Conservation (phyloP, 2,797 vertebrate genomes). For the Chromis chromis region DNA sequence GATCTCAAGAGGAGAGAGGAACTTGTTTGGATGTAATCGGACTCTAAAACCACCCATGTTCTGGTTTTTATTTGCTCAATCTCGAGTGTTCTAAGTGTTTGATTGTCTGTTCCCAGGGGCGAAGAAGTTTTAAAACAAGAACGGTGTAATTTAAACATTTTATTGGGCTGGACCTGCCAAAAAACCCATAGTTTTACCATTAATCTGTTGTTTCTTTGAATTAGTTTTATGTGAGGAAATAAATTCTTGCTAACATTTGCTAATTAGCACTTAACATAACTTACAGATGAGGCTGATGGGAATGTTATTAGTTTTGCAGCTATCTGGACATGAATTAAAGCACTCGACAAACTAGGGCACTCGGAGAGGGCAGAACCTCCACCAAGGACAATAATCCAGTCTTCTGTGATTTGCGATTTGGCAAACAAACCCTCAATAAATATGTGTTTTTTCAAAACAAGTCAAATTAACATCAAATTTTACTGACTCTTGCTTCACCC, state of each 20-base stretch:
- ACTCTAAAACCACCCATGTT: constrained; percentile 49
- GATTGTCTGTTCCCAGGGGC: constrained; percentile 19
- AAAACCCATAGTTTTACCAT: background rate
- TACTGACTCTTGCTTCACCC: too few relatives aligned
- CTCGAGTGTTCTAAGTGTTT: constrained; percentile 4
- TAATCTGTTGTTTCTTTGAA: constrained; percentile 3
- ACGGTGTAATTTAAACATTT: constrained; percentile 10
- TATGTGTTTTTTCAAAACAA: too few relatives aligned
- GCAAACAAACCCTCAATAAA: too few relatives aligned
- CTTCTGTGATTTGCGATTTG: too few relatives aligned
- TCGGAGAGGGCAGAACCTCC: too few relatives aligned
- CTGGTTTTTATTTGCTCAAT: constrained; percentile 40
- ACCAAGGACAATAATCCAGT: too few relatives aligned
- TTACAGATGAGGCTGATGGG: too few relatives aligned
- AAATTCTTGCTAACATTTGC: background rate
- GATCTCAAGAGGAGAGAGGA: constrained; percentile 56
- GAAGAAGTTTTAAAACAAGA: constrained; percentile 21
- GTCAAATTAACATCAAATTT: too few relatives aligned
- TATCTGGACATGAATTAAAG: too few relatives aligned
- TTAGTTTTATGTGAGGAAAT: background rate
- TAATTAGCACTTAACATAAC: background rate
- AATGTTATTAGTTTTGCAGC: too few relatives aligned
- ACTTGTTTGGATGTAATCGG: constrained; percentile 54
- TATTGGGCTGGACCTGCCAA: constrained; percentile 10
- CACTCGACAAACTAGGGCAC: too few relatives aligned